Evolutionary conservation across 1,140 invertebrate genomes (phyloP), one percentile per base, ranked within the genome.

Genomic region (Drosophila bipectinata): DNA sequence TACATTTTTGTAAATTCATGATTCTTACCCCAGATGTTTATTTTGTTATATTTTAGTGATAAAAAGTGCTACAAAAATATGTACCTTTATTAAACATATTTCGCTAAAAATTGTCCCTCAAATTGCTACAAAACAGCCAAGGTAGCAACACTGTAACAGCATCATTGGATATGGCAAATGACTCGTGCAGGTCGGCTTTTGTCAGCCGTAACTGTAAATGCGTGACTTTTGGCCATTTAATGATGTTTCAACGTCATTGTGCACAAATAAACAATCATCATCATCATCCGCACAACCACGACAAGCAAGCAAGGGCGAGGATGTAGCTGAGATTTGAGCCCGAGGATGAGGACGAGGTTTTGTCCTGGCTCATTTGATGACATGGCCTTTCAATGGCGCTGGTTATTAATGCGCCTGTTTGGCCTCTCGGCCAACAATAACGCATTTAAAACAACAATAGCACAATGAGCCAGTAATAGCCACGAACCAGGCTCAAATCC

Each of bases 191-290:
- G 67, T 85, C 72, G 68, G 67, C 72, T 71, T 60, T 81, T 78
- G 62, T 69, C 71, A 64, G 79, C 66, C 53, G 64, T 68, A 87
- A 83, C 82, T 81, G 60, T 77, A 82, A 87, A 87, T 87, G 83
- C 83, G 83, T 88, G 83, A 88, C 83, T 88, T 88, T 88, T 83
- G 83, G 84, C 72, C 83, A 73, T 88, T 88, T 88, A 88, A 88
- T 88, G 79, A 88, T 88, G 79, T 79, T 88, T 82, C 76, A 83
- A 77, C 63, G 79, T 75, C 79, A 79, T 83, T 88, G 76, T 76
- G 78, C 74, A 67, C 78, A 87, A 85, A 85, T 82, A 87, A 85
- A 85, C 82, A 87, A 71, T 78, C 79, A 88, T 88, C 80, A 79
- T 77, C 73, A 77, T 88, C 79, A 18, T 9, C 41, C 14, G 15